Evolutionary conservation across 2,113 vertebrate species (phyloP).

Genomic region (Eidolon helvum): DNA sequence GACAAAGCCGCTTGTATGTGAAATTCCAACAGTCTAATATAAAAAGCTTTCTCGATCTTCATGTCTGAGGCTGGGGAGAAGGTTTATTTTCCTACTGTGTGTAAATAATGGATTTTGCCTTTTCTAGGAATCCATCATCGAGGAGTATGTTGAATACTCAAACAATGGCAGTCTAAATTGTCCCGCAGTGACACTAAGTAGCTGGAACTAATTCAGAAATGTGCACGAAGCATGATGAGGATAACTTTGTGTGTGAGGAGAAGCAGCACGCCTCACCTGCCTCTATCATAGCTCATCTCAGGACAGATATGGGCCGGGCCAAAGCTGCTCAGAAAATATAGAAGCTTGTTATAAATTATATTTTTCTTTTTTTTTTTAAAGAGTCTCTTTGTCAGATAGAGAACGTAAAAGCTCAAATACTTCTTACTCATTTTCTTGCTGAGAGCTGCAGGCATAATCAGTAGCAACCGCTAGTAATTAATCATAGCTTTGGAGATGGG

Average conservation of each 20-base stretch:
- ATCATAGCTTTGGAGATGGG: slow-evolving; percentile 71
- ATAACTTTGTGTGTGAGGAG: slow-evolving; percentile 61
- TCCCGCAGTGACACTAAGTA: slow-evolving; percentile 84
- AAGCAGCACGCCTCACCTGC: slow-evolving; percentile 69
- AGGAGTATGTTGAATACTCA: slow-evolving; percentile 81
- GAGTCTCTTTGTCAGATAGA: slow-evolving; percentile 56
- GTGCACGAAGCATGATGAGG: slow-evolving; percentile 75
- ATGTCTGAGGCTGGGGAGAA: slow-evolving; percentile 68
- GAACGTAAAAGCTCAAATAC: slow-evolving; percentile 61
- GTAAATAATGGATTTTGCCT: slow-evolving; percentile 86
- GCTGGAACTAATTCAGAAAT: slow-evolving; percentile 87
- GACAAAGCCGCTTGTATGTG: slow-evolving; percentile 82
- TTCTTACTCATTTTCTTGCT: slow-evolving; percentile 68
- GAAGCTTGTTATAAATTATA: slow-evolving; percentile 36
- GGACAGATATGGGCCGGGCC: slow-evolving; percentile 28
- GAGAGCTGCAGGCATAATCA: slow-evolving; percentile 67
- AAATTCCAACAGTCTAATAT: slow-evolving; percentile 83
- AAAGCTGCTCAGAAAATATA: slow-evolving; percentile 40
- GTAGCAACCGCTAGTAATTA: slow-evolving; percentile 63
- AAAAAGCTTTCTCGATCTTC: slow-evolving; percentile 81
- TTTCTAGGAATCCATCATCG: slow-evolving; percentile 85
- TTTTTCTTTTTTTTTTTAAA: not conserved
- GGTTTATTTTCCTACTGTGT: slow-evolving; percentile 85
- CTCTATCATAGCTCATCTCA: slow-evolving; percentile 8
- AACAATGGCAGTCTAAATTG: slow-evolving; percentile 82